Percentiles rank a stretch among this genome's conserved stretches.
These are phyloP conservation scores for Danio rerio DNA, from an alignment of 2,113 vertebrate species.

Conservation along the genomic window GRCz12tu NC_133178.1:30187001-30187500, in stretches of 20 bases:
- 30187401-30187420: slow-evolving; percentile 8
- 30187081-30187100: neutral
- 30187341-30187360: neutral
- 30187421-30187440: neutral
- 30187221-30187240: slow-evolving; percentile 20
- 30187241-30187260: slow-evolving; percentile 33
- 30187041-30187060: neutral
- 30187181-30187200: neutral
- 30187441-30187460: neutral
- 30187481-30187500: neutral
- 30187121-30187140: neutral
- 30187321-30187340: neutral
- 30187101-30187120: slow-evolving; percentile 11
- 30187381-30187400: neutral
- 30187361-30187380: neutral
- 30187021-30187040: neutral
- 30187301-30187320: neutral
- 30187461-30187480: neutral
- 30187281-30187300: neutral
- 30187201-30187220: neutral
- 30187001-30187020: no score
- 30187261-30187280: slow-evolving; percentile 46
- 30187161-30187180: neutral
- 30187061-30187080: neutral
- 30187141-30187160: neutral